These are phyloP conservation scores for Eumacrocentrus americanus DNA, from an alignment of 2,888 invertebrate species.

Conservation along the genomic window DNA sequence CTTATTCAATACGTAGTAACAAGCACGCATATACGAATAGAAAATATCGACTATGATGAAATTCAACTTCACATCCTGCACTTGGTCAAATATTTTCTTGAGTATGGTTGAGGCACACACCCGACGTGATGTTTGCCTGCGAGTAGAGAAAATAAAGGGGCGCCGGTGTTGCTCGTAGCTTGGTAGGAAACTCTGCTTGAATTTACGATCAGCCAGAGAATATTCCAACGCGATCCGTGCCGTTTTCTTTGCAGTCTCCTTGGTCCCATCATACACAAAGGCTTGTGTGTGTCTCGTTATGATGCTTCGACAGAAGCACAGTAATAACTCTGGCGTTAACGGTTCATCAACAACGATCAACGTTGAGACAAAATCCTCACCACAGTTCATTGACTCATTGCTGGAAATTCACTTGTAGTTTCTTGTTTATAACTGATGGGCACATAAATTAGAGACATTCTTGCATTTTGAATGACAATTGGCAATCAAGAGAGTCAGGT, in stretches of 20 bases:
- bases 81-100: constrained; percentile 48
- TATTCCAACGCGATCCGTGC: constrained; percentile 1
- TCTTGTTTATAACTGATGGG: background rate
- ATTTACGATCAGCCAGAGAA: constrained; percentile 26
- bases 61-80: constrained; percentile 32
- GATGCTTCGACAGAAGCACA: background rate
- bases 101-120: constrained; percentile 7
- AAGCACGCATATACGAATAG: background rate
- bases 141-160: constrained; percentile 32
- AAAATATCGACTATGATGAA: constrained; percentile 2
- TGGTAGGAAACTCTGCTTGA: constrained; percentile 7
- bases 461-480: constrained; percentile 15
- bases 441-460: background rate
- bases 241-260: constrained; percentile 6
- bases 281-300: constrained; percentile 15
- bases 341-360: background rate
- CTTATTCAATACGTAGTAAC: background rate
- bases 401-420: background rate
- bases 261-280: constrained; percentile 27
- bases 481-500: background rate
- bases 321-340: background rate
- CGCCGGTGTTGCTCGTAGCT: constrained; percentile 23
- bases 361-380: background rate
- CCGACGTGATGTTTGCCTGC: constrained; percentile 9
- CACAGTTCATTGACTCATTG: background rate